Base-by-base conservation (phyloP, 2,888 invertebrate species). In the Busseola fusca region DNA sequence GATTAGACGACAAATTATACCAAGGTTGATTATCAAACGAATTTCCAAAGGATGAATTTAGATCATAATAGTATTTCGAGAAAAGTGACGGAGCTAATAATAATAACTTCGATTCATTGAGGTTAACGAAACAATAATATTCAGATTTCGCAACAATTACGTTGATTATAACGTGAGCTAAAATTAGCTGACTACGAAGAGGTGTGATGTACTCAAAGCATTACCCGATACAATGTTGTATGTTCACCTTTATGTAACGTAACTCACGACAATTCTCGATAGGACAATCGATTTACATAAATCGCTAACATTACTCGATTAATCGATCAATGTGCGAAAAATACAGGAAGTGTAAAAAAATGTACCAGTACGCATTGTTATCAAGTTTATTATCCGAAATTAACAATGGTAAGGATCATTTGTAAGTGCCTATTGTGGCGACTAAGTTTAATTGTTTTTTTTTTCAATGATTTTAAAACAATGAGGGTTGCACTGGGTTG, bases 331-430 rank as follows among this genome's bases (percentile, higher is more conserved):
- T 86, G 74, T 86, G 83, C 79, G 70, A 85, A 89, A 89, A 87
- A 89, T 83, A 85, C 92, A 92, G 94, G 94, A 94, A 92, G 92
- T 92, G 79, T 88, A 87, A 90, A 91, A 91, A 91, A 90, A 89
- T 84, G 76, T 86, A 81, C 78, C 80, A 85, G 84, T 86, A 84
- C 85, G 84, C 85, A 87, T 87, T 89, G 90, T 91, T 93, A 91
- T 92, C 91, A 89, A 80, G 79, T 85, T 87, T 86, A 90, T 91
- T 90, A 91, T 90, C 86, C 85, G 87, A 88, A 87, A 91, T 86
- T 90, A 93, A 94, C 93, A 95, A 94, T 94, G 89, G 90, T 69
- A 88, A 90, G 91, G 91, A 92, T 91, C 91, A 91, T 84, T 88
- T 84, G 86, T 88, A 89, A 93, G 82, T 86, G 84, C 86, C 93